A percentile compares a stretch with the other conserved stretches of the same genome.
These are phyloP conservation scores for Mandrillus leucophaeus DNA, from an alignment of 2,113 vertebrate genomes.

Conservation along the genomic window DNA sequence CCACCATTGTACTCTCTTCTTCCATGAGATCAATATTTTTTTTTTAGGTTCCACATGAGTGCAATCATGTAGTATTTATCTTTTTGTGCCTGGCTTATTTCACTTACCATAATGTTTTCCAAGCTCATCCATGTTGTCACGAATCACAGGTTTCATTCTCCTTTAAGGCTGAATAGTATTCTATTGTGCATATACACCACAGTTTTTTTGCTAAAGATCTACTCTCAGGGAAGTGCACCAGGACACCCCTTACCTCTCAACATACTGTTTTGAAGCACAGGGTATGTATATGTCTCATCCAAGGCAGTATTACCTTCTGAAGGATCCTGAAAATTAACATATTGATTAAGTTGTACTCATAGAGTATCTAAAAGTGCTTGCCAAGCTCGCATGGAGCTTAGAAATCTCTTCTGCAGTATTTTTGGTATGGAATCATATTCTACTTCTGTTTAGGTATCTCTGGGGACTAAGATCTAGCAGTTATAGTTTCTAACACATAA, in stretches of 20 bases:
- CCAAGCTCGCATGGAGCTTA: not conserved
- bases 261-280: not conserved
- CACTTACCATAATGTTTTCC: not conserved
- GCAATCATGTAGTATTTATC: not conserved
- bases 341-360: conserved; percentile 63
- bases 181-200: not conserved
- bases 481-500: not conserved
- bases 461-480: not conserved
- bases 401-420: not conserved
- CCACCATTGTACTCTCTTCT: not conserved
- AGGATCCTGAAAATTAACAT: conserved; percentile 55
- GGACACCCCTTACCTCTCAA: not conserved
- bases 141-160: not conserved
- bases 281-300: not conserved
- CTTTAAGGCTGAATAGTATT: not conserved
- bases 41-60: not conserved
- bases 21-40: not conserved
- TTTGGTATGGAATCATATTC: not conserved
- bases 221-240: not conserved
- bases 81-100: not conserved
- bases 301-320: conserved; percentile 14
- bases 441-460: not conserved
- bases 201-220: not conserved
- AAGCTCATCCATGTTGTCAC: not conserved
- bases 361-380: conserved; percentile 62